phyloP scores from a whole-genome alignment of 2,113 vertebrate species.

The Pelmatolapia mariae region DNA sequence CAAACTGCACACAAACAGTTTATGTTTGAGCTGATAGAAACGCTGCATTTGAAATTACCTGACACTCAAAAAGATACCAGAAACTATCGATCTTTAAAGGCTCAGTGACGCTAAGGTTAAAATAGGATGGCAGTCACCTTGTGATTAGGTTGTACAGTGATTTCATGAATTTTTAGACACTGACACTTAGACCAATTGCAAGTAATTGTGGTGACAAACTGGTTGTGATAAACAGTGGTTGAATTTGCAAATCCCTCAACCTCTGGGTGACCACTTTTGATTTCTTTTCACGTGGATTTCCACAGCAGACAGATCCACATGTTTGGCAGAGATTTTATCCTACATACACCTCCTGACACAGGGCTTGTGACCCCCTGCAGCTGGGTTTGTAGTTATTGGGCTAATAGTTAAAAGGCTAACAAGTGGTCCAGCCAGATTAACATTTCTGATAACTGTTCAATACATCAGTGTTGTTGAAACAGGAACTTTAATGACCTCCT shows the following conservation, averaged over 20 bases:
- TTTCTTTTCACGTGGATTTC: neutral
- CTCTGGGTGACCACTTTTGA: neutral
- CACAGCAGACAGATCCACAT: neutral
- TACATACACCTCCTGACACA: neutral
- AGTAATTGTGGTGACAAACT: neutral
- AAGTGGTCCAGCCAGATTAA: neutral
- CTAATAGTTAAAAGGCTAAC: neutral
- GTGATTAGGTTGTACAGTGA: neutral
- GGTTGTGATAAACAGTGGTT: neutral
- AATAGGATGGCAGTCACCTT: neutral
- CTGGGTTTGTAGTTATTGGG: neutral
- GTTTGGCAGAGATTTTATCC: neutral
- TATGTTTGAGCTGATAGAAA: neutral
- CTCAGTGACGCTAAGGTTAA: neutral
- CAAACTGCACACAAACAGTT: neutral
- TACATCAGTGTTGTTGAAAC: neutral
- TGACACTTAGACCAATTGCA: neutral
- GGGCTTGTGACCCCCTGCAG: neutral
- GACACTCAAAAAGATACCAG: too few species aligned
- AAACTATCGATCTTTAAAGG: too few species aligned
- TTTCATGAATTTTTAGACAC: neutral
- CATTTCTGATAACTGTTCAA: neutral
- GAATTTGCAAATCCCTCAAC: accelerated
- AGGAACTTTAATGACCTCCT: neutral
- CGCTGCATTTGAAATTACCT: too few species aligned